phyloP scores from a whole-genome alignment of 2,797 vertebrate genomes.

The Mastacembelus armatus region DNA sequence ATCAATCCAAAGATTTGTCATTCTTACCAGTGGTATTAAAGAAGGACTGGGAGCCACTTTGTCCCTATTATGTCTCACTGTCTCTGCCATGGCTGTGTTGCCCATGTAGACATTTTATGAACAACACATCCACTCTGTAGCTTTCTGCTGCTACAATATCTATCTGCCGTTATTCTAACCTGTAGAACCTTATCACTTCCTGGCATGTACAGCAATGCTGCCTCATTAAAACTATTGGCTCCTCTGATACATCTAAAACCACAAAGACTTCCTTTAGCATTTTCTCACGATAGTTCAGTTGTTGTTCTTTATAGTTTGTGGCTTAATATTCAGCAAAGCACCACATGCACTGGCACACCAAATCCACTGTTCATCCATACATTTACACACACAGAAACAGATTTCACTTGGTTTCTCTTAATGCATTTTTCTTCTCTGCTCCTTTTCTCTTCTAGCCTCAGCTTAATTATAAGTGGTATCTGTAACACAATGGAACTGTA shows the following conservation, averaged over 20 bases:
- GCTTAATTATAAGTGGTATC: constrained; percentile 83
- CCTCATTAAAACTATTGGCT: constrained; percentile 84
- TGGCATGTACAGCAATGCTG: constrained; percentile 79
- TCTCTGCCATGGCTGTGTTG: constrained; percentile 29
- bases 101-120: constrained; percentile 17
- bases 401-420: constrained; percentile 75
- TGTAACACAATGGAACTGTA: constrained; percentile 78
- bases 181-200: constrained; percentile 77
- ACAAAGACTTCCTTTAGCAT: constrained; percentile 82
- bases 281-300: constrained; percentile 76
- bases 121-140: constrained; percentile 45
- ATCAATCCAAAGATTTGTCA: constrained; percentile 25
- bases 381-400: constrained; percentile 53
- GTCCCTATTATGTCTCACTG: constrained; percentile 26
- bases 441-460: constrained; percentile 76
- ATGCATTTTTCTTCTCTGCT: constrained; percentile 69
- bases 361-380: constrained; percentile 33
- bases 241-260: constrained; percentile 80
- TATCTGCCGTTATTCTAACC: constrained; percentile 75
- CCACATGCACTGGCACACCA: constrained; percentile 63
- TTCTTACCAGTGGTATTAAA: constrained; percentile 66
- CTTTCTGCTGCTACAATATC: constrained; percentile 48
- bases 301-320: constrained; percentile 80
- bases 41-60: constrained; percentile 30
- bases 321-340: constrained; percentile 82